These are phyloP conservation scores for Pseudochromis fuscus DNA, from an alignment of 2,797 vertebrate genomes.

Conservation along the genomic window DNA sequence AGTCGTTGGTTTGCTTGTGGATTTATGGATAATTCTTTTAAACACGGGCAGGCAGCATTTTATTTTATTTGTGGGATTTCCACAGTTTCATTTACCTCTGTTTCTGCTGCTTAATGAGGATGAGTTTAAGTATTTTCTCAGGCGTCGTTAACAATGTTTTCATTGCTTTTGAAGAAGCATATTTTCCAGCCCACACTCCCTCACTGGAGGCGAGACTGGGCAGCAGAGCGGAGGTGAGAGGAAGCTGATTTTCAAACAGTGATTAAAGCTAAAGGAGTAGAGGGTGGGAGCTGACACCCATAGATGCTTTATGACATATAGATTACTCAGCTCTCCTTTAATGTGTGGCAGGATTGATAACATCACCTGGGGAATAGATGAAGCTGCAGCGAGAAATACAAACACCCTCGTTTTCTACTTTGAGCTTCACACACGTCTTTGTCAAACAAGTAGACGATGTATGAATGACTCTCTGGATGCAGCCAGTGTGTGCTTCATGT, in stretches of 20 bases:
- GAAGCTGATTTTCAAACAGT: slow-evolving; percentile 2
- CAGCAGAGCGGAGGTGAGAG: not conserved
- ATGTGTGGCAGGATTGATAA: slow-evolving; percentile 10
- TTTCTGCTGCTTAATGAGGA: not conserved
- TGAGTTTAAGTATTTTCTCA: not conserved
- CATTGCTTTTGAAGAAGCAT: not conserved
- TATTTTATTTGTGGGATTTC: slow-evolving; percentile 1
- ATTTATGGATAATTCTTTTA: slow-evolving; percentile 3
- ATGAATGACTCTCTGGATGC: slow-evolving; percentile 8
- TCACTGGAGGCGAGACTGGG: not conserved
- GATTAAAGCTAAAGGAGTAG: slow-evolving; percentile 8
- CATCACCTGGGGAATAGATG: not conserved
- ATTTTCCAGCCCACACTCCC: slow-evolving; percentile 3
- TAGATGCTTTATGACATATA: not conserved
- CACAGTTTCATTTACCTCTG: not conserved
- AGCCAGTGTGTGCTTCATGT: slow-evolving; percentile 14
- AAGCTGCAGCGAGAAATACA: slow-evolving; percentile 29
- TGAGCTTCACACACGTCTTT: slow-evolving; percentile 28
- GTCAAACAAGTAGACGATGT: slow-evolving; percentile 16
- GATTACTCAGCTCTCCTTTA: not conserved
- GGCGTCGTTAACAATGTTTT: not conserved
- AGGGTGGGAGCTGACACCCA: not conserved
- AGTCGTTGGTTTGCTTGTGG: not conserved
- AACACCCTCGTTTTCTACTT: not conserved
- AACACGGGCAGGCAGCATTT: not conserved